These are phyloP conservation scores for Mobula hypostoma DNA, from an alignment of 2,113 vertebrate species.

Conservation along the genomic window DNA sequence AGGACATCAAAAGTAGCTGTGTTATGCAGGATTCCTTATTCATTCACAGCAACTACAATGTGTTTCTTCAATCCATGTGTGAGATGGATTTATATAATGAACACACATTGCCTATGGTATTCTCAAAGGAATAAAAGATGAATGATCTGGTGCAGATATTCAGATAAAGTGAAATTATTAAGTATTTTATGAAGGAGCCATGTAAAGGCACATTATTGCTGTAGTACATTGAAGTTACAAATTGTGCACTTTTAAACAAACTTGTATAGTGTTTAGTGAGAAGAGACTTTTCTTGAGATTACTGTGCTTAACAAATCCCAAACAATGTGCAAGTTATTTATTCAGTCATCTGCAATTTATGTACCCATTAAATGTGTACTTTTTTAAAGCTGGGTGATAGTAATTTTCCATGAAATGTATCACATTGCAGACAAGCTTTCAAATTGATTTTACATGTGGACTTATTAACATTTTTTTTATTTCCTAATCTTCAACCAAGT, in stretches of 20 bases:
- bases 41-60: neutral
- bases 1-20: neutral
- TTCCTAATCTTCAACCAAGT: slow-evolving; percentile 8
- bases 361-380: slow-evolving; percentile 14
- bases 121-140: neutral
- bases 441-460: neutral
- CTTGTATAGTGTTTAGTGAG: neutral
- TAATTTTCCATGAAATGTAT: slow-evolving; percentile 7
- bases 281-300: slow-evolving; percentile 13
- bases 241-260: neutral
- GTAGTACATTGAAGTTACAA: neutral
- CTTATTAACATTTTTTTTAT: neutral
- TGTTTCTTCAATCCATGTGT: neutral
- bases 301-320: neutral
- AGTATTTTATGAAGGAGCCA: neutral
- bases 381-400: neutral
- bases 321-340: slow-evolving; percentile 18
- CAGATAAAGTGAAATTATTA: neutral
- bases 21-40: neutral
- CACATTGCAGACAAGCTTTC: slow-evolving; percentile 22
- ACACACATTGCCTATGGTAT: neutral
- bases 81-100: neutral
- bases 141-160: neutral
- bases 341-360: slow-evolving; percentile 15
- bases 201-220: neutral